Conservation (phyloP, 64 coral and sea anemone genomes). For the Stichodactyla mertensii region DNA sequence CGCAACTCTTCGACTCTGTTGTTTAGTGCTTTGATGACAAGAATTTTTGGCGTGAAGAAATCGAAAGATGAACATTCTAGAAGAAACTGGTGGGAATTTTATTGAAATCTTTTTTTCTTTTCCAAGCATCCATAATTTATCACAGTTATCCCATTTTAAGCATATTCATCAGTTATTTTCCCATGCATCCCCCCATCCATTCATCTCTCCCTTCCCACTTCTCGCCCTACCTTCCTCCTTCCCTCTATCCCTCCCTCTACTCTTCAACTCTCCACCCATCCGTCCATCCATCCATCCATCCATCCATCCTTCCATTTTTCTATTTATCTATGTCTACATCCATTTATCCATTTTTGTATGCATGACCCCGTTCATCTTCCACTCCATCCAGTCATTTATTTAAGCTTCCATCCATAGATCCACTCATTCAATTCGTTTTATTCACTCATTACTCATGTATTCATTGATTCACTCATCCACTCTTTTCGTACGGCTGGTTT, state of each 20-base stretch:
- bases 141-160: not conserved
- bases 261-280: not conserved
- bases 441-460: not conserved
- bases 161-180: too few relatives aligned
- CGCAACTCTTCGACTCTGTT: conserved; percentile 91
- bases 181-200: not conserved
- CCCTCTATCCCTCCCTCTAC: not conserved
- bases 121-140: not conserved
- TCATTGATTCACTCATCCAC: not conserved
- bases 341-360: too few relatives aligned
- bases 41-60: conserved; percentile 89
- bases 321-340: too few relatives aligned
- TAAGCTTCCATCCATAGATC: too few relatives aligned
- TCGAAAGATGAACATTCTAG: conserved; percentile 81
- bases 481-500: conserved; percentile 16
- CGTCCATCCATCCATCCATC: not conserved
- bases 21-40: conserved; percentile 89
- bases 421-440: too few relatives aligned
- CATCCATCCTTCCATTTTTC: too few relatives aligned
- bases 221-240: not conserved
- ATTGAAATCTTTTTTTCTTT: not conserved
- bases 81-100: conserved; percentile 47
- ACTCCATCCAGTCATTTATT: too few relatives aligned
- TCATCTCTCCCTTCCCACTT: not conserved
- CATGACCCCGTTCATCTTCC: too few relatives aligned